Evolutionary conservation across 2,113 vertebrate species (phyloP), one percentile per base, ranked within the genome.

Genomic region (Chaetura pelagica): DNA sequence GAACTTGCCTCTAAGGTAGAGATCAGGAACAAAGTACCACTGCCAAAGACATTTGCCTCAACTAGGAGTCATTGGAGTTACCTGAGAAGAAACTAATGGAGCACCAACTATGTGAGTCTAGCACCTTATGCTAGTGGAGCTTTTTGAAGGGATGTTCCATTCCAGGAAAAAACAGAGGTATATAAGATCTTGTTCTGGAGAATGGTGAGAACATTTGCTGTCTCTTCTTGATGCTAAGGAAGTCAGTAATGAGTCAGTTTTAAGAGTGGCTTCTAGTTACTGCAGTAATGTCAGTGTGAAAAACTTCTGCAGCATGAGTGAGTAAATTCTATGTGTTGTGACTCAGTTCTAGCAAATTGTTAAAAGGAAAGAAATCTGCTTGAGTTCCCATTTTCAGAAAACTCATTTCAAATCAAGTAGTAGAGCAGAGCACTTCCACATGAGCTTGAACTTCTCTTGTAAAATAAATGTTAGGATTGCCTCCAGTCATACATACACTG

Each of bases 211-310:
- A 26, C 8, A 12, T 62, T 68, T 91, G 11, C 15, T 71, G 0
- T 0, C 7, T 93, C 68, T 64, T 61, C 27, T 74, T 72, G 19
- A 55, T 75, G 57, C 42, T 63, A 42, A 87, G 80, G 57, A 80
- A 87, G 61, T 84, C 32, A 35, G n/a, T 46, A 62, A 22, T 71
- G 40, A 81, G 58, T 84, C 79, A 46, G 64, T 89, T 67, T 32
- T 46, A 64, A 52, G 38, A 95, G 51, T 59, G 71, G 17, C 44
- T 75, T 82, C 58, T 91, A 79, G 54, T 90, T 93, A n/a, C 16
- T 76, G 15, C 30, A 49, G 34, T 68, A 55, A 9, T 42, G 30
- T 35, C 40, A 17, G 8, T 44, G 18, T 59, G 23, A 32, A 22
- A 46, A 46, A 46, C 3, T 67, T 73, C n/a, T 90, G 32, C 26